Conservation (phyloP, 2,113 vertebrate species). For the Cettia cetti region DNA sequence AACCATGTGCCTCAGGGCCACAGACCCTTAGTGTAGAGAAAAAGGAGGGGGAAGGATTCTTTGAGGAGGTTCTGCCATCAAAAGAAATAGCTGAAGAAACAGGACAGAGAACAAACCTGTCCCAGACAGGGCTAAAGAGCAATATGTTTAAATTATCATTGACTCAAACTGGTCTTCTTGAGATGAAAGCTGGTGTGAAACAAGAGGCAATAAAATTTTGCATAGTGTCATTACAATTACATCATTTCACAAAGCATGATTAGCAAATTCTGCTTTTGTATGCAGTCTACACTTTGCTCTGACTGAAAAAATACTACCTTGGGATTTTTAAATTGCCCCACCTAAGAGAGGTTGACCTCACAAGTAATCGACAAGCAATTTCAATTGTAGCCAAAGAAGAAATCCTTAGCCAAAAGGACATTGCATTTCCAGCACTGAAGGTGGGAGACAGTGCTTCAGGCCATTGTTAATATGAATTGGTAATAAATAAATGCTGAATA, state of each 20-base stretch:
- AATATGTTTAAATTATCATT: not conserved
- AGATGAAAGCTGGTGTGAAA: not conserved
- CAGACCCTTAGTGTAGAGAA: not conserved
- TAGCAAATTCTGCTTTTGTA: not conserved
- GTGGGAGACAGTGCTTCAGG: not conserved
- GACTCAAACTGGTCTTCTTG: not conserved
- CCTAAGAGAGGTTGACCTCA: not conserved
- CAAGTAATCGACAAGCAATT: not conserved
- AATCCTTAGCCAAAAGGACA: not conserved
- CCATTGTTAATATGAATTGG: not conserved
- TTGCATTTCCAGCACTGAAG: fast-evolving
- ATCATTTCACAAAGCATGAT: not conserved
- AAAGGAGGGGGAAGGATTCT: not conserved
- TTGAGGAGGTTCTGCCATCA: not conserved
- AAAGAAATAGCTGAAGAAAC: not conserved
- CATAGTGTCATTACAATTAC: not conserved
- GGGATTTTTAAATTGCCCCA: not conserved
- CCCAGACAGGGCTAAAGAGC: not conserved
- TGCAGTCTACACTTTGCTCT: not conserved
- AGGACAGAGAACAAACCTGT: not conserved
- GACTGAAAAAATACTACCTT: not conserved
- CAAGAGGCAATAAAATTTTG: not conserved
- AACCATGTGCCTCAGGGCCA: not conserved
- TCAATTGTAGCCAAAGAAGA: not conserved
- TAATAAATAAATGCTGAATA: not conserved